These are phyloP conservation scores for Napeogenes inachia DNA, from an alignment of 2,888 invertebrate genomes.

Conservation along the genomic window DNA sequence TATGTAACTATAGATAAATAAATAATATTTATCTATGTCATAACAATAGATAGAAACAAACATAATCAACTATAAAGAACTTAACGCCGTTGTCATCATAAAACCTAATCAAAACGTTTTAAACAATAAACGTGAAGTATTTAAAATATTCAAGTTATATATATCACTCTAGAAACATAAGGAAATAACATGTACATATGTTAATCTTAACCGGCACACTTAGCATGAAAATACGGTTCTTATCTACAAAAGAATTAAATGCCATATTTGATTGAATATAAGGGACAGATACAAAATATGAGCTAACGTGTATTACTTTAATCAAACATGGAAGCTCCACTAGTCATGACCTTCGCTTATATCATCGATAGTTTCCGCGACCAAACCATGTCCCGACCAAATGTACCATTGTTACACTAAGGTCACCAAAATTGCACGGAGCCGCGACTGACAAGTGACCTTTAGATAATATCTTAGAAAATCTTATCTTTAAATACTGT, in stretches of 20 bases:
- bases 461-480: neutral
- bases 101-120: slow-evolving; percentile 1
- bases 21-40: no score
- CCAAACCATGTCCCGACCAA: slow-evolving; percentile 4
- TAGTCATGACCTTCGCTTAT: slow-evolving; percentile 11
- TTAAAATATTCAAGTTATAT: neutral
- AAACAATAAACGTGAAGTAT: slow-evolving; percentile 5
- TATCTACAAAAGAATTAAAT: neutral
- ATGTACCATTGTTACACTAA: neutral
- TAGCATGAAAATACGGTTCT: neutral
- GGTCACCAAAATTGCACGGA: neutral
- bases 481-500: slow-evolving; percentile 1
- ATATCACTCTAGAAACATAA: neutral
- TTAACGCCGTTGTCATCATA: neutral
- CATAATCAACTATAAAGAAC: no score
- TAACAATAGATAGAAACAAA: no score
- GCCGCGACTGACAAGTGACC: neutral
- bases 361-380: slow-evolving; percentile 11
- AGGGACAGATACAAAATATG: neutral
- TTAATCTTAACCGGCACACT: neutral
- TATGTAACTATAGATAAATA: no score
- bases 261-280: neutral
- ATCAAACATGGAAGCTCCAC: slow-evolving; percentile 1
- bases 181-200: neutral
- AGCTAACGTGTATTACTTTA: neutral